Evolutionary conservation across 1,140 invertebrate species (phyloP).

Genomic region (Aricia agestis): DNA sequence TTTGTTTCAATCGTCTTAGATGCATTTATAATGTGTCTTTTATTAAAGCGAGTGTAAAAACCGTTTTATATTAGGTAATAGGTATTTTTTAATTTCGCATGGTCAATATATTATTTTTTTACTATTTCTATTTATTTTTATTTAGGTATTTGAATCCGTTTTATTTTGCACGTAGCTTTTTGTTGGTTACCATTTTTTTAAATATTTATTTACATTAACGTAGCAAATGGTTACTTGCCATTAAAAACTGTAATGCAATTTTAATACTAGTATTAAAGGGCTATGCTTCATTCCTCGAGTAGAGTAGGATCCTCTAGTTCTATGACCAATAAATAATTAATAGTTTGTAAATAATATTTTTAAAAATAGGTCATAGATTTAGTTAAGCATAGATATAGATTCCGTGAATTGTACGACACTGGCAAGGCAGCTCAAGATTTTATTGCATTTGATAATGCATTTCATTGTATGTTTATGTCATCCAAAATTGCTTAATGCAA

Average conservation of each 20-base stretch:
- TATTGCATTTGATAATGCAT: not conserved
- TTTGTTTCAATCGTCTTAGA: not conserved
- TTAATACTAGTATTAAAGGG: slow-evolving; percentile 39
- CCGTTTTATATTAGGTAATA: too few species aligned
- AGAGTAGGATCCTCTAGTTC: slow-evolving; percentile 18
- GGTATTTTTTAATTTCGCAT: not conserved
- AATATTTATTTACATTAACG: slow-evolving; percentile 7
- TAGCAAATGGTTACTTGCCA: slow-evolving; percentile 1
- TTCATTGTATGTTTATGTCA: not conserved
- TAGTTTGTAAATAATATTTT: slow-evolving; percentile 28
- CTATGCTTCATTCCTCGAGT: slow-evolving; percentile 51
- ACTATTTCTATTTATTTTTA: not conserved
- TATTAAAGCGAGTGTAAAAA: not conserved
- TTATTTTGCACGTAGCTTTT: not conserved
- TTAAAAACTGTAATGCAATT: slow-evolving; percentile 1
- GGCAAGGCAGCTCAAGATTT: not conserved
- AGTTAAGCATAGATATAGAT: not conserved
- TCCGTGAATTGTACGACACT: not conserved
- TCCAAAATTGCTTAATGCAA: too few species aligned
- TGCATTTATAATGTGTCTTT: not conserved
- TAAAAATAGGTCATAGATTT: slow-evolving; percentile 6
- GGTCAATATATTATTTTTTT: not conserved
- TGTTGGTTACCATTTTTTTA: slow-evolving; percentile 7
- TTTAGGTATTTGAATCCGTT: not conserved
- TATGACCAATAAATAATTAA: slow-evolving; percentile 1